phyloP scores from a whole-genome alignment of 2,797 vertebrate species.

The Mus spretus region DNA sequence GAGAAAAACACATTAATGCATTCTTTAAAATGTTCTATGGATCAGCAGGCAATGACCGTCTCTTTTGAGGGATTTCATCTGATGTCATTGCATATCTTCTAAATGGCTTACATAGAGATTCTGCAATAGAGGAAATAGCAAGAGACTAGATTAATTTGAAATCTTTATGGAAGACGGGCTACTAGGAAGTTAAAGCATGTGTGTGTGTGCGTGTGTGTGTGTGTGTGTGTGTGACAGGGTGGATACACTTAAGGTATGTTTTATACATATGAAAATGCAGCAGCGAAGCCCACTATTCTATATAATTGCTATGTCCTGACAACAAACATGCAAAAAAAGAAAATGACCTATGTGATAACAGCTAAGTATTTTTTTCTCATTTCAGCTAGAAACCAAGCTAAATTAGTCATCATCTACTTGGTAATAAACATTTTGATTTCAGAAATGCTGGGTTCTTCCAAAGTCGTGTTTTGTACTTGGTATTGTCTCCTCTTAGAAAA shows the following conservation, averaged over 20 bases:
- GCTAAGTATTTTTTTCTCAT: slow-evolving; percentile 40
- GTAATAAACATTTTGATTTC: slow-evolving; percentile 35
- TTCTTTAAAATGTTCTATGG: slow-evolving; percentile 14
- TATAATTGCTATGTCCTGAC: background rate
- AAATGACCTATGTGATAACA: background rate
- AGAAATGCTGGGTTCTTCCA: slow-evolving; percentile 17
- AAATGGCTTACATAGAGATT: slow-evolving; percentile 35
- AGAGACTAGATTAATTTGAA: background rate
- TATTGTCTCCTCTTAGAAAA: slow-evolving; percentile 26
- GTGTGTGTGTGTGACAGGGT: background rate
- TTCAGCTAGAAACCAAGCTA: slow-evolving; percentile 53
- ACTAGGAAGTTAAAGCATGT: background rate
- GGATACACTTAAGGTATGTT: background rate
- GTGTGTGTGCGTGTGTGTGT: too few relatives aligned
- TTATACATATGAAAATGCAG: background rate
- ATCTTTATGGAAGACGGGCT: background rate
- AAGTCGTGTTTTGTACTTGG: background rate
- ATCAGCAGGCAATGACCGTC: background rate
- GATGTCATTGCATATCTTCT: background rate
- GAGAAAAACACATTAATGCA: background rate
- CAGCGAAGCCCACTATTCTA: background rate
- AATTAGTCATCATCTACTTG: background rate
- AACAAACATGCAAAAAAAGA: background rate
- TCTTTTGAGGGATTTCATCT: background rate
- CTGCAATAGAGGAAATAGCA: background rate